Conservation (phyloP, 2,888 invertebrate species). For the Tipula lateralis region DNA sequence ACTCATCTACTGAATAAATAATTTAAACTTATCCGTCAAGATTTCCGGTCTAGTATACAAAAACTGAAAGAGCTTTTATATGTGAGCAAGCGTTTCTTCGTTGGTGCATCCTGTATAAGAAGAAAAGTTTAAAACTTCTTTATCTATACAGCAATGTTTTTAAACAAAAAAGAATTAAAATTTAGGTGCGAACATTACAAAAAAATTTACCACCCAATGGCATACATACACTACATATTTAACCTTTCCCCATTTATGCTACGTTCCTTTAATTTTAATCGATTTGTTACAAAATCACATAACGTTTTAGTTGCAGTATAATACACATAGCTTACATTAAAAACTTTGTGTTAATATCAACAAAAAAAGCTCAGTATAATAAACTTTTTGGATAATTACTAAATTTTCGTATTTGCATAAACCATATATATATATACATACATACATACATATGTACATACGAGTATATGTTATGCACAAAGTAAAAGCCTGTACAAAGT, state of each 20-base stretch:
- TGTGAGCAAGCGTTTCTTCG: too few species aligned
- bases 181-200: too few species aligned
- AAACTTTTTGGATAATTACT: conserved; percentile 4
- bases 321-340: background rate
- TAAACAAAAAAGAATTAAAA: too few species aligned
- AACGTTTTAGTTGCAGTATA: background rate
- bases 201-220: background rate
- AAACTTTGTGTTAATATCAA: background rate
- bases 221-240: background rate
- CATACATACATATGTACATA: background rate
- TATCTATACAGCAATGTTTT: too few species aligned
- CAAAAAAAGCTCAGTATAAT: background rate
- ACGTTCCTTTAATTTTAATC: background rate
- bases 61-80: too few species aligned
- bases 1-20: too few species aligned
- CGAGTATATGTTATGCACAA: background rate
- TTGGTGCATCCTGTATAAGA: too few species aligned
- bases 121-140: too few species aligned
- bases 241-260: background rate
- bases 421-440: background rate
- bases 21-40: too few species aligned
- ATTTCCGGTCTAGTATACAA: too few species aligned
- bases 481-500: background rate
- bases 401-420: background rate
- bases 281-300: conserved; percentile 19